Percentiles rank a stretch among this genome's conserved stretches.
Evolutionary conservation across 2,113 vertebrate genomes (phyloP).

Genomic region (Thryonomys swinderianus): DNA sequence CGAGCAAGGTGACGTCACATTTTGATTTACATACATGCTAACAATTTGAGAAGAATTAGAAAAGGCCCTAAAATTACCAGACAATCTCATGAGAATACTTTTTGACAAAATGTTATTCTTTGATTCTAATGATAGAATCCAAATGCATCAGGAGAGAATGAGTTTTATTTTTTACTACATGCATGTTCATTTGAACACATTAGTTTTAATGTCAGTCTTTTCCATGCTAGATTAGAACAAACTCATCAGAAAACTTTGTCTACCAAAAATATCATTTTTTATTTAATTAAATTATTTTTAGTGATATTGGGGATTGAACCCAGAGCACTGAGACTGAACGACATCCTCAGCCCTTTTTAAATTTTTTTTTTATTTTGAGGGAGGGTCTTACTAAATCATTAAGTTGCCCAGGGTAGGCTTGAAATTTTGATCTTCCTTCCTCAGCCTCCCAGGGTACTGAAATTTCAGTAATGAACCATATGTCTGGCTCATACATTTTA

Average conservation of each 20-base stretch:
- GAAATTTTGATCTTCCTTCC: not conserved
- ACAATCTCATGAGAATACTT: not conserved
- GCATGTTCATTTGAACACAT: not conserved
- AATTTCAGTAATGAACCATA: not conserved
- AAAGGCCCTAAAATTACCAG: constrained; percentile 20
- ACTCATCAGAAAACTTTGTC: not conserved
- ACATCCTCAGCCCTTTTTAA: not conserved
- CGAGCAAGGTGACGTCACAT: constrained; percentile 46
- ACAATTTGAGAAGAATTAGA: constrained; percentile 34
- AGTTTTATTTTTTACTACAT: not conserved
- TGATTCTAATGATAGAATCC: not conserved
- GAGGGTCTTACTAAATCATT: not conserved
- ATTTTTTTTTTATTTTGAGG: not conserved
- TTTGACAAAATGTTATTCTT: not conserved
- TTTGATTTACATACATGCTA: constrained; percentile 61
- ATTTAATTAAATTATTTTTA: not conserved
- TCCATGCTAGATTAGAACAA: not conserved
- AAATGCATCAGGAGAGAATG: not conserved
- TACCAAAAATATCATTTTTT: not conserved
- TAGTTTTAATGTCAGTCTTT: not conserved
- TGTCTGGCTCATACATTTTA: not conserved
- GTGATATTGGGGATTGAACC: not conserved
- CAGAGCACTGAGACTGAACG: not conserved
- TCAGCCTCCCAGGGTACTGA: not conserved
- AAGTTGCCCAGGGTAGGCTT: not conserved